Conservation (phyloP, 64 coral and sea anemone species). For the Porites australiensis region DNA sequence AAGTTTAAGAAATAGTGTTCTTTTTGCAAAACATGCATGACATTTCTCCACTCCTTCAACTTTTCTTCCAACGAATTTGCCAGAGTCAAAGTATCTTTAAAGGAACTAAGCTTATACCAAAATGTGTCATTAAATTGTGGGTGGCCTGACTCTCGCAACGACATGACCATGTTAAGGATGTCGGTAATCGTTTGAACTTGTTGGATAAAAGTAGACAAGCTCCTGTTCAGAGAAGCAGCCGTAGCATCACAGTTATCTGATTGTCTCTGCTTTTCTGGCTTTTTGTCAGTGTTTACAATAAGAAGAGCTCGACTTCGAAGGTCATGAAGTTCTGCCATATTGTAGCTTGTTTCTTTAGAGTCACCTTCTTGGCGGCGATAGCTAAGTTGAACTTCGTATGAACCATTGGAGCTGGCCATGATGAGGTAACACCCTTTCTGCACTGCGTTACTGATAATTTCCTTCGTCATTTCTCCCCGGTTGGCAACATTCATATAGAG, state of each 20-base stretch:
- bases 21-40: conserved; percentile 44
- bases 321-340: conserved; percentile 66
- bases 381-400: conserved; percentile 23
- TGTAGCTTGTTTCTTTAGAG: conserved; percentile 30
- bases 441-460: conserved; percentile 74
- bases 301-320: conserved; percentile 90
- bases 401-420: neutral
- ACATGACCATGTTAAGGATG: conserved; percentile 36
- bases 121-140: conserved; percentile 35
- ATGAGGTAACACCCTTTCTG: conserved; percentile 50
- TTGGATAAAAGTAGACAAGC: conserved; percentile 46
- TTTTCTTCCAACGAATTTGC: conserved; percentile 6
- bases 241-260: neutral
- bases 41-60: conserved; percentile 46
- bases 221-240: neutral
- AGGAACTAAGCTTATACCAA: conserved; percentile 47
- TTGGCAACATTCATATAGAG: conserved; percentile 81
- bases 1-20: conserved; percentile 82
- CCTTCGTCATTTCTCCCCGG: conserved; percentile 71
- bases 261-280: neutral
- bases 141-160: conserved; percentile 70
- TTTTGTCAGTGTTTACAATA: conserved; percentile 55
- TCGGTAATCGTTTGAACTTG: conserved; percentile 83
- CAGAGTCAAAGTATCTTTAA: conserved; percentile 49
- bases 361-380: conserved; percentile 4